Conservation (phyloP, 2,113 vertebrate genomes). For the Nyctereutes procyonoides region DNA sequence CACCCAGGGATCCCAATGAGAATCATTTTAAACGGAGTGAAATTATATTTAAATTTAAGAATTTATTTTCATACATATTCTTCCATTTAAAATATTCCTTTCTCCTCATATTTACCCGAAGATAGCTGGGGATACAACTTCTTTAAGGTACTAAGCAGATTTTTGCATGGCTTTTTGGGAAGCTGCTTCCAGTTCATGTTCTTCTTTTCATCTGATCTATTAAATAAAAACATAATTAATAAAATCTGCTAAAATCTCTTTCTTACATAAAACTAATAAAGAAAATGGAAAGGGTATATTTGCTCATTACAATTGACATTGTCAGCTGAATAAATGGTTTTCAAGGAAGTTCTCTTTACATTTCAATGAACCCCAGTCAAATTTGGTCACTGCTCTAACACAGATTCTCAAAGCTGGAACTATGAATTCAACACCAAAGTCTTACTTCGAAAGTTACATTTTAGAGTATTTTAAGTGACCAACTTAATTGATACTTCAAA, state of each 20-base stretch:
- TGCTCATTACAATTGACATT: background rate
- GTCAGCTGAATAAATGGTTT: background rate
- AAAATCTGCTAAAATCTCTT: background rate
- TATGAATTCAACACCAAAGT: background rate
- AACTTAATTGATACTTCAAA: background rate
- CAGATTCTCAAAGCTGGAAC: background rate
- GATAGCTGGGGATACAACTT: constrained; percentile 93
- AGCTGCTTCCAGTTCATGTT: constrained; percentile 96
- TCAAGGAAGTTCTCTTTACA: constrained; percentile 42
- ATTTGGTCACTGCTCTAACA: background rate
- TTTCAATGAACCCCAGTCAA: background rate
- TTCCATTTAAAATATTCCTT: constrained; percentile 36
- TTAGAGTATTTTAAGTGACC: constrained; percentile 38
- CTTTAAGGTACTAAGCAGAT: constrained; percentile 90
- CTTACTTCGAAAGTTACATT: background rate
- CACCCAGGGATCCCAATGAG: too few relatives aligned
- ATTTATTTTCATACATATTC: background rate
- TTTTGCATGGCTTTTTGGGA: constrained; percentile 98
- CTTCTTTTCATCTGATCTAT: constrained; percentile 97
- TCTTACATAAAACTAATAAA: constrained; percentile 18
- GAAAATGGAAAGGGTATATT: background rate
- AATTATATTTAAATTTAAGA: constrained; percentile 17
- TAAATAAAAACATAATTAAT: constrained; percentile 65
- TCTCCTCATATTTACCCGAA: constrained; percentile 87
- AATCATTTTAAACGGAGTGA: background rate